These are phyloP conservation scores for Pristiophorus japonicus DNA, from an alignment of 2,113 vertebrate genomes.

Conservation along the genomic window DNA sequence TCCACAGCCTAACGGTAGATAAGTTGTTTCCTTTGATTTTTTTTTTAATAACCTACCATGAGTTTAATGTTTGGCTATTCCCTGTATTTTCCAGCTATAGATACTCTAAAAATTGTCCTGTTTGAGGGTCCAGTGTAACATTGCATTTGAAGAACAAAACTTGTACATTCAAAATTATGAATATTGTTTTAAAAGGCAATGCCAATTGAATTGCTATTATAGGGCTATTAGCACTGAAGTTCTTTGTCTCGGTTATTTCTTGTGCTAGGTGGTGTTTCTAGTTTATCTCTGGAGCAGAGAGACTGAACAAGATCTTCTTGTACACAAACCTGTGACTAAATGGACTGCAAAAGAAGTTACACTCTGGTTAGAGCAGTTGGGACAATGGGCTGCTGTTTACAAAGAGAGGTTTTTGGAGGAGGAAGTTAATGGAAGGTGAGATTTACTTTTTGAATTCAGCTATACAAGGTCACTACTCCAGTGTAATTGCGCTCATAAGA, in stretches of 20 bases:
- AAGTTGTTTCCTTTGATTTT: neutral
- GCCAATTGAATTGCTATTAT: neutral
- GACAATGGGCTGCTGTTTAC: constrained; percentile 81
- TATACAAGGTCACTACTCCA: neutral
- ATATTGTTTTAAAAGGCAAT: neutral
- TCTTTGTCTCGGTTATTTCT: constrained; percentile 34
- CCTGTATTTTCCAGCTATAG: neutral
- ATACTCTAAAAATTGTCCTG: neutral
- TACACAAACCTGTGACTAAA: constrained; percentile 74
- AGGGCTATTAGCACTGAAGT: neutral
- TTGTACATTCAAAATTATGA: neutral
- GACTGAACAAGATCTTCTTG: constrained; percentile 68
- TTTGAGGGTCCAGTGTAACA: neutral
- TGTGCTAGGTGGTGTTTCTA: constrained; percentile 72
- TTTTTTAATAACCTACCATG: too few relatives aligned
- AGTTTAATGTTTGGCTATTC: neutral
- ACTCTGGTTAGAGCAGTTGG: constrained; percentile 80
- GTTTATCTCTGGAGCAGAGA: constrained; percentile 83
- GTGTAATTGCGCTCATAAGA: neutral
- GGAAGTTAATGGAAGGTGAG: constrained; percentile 85
- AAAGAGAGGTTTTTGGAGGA: constrained; percentile 72
- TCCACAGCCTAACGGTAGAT: neutral
- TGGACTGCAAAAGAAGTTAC: constrained; percentile 82
- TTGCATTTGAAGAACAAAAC: neutral
- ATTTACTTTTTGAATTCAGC: neutral